Evolutionary conservation across 1,140 invertebrate genomes (phyloP).

Genomic region (Eriocheir sinensis): DNA sequence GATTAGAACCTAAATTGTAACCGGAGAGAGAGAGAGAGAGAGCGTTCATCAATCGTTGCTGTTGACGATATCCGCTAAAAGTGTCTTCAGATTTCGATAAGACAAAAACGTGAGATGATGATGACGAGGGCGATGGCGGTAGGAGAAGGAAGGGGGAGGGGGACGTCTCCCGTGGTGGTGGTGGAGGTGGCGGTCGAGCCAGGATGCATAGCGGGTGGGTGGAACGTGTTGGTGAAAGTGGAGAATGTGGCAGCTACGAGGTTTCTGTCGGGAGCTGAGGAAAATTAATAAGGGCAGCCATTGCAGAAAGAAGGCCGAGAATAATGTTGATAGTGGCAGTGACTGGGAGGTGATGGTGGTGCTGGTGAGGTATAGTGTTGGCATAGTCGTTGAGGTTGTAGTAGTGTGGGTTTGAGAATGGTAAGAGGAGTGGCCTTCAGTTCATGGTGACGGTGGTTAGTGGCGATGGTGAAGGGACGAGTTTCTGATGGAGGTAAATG

Average conservation of each 20-base stretch:
- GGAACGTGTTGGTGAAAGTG: background rate
- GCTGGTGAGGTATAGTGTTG: background rate
- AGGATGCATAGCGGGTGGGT: too few species aligned
- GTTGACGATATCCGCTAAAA: background rate
- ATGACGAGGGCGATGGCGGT: background rate
- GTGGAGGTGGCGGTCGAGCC: background rate
- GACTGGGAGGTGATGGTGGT: background rate
- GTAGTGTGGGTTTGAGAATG: background rate
- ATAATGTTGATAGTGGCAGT: too few species aligned
- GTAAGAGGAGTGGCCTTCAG: background rate
- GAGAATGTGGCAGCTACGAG: conserved; percentile 3
- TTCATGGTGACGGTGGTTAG: background rate
- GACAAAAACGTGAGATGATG: background rate
- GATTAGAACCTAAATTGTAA: too few species aligned
- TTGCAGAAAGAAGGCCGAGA: background rate
- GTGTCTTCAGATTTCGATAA: background rate
- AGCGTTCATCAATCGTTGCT: background rate
- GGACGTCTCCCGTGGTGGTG: too few species aligned
- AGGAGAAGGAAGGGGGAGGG: too few species aligned
- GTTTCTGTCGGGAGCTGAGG: background rate
- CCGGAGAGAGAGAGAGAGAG: background rate
- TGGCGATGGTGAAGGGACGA: background rate
- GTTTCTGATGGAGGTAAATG: background rate
- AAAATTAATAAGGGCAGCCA: background rate
- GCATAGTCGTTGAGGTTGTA: background rate